Conservation (phyloP, 2,113 vertebrate genomes). For the Eulemur rufifrons region DNA sequence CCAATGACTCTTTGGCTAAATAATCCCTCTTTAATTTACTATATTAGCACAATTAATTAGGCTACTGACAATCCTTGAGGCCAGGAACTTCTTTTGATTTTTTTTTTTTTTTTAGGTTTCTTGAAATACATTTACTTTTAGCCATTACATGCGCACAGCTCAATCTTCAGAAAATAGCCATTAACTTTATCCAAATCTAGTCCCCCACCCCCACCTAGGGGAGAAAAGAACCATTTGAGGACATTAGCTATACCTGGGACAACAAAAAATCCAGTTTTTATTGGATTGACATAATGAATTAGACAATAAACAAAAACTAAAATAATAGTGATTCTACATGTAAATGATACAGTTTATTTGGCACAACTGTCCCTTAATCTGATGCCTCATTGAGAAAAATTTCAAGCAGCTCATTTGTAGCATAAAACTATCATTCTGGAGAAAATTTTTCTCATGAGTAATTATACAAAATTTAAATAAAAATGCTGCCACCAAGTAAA, state of each 20-base stretch:
- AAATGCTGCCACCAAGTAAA: conserved; percentile 42
- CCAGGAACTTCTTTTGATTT: not conserved
- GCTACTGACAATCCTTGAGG: not conserved
- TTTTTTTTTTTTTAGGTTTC: not conserved
- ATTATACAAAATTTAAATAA: conserved; percentile 52
- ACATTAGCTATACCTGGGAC: not conserved
- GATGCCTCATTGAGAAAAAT: conserved; percentile 35
- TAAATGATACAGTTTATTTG: conserved; percentile 12
- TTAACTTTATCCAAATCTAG: not conserved
- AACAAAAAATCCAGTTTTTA: not conserved
- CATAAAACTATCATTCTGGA: conserved; percentile 34
- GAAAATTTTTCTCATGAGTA: conserved; percentile 32
- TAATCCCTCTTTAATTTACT: conserved; percentile 18
- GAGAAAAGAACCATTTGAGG: not conserved
- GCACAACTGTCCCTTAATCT: conserved; percentile 28
- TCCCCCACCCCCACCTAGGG: too few species aligned
- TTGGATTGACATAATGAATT: not conserved
- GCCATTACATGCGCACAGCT: not conserved
- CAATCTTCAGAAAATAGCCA: not conserved
- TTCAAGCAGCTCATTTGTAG: conserved; percentile 39
- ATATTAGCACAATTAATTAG: conserved; percentile 4
- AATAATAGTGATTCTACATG: not conserved
- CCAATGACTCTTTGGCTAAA: not conserved
- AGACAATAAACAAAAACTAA: conserved; percentile 25
- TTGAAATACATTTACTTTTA: conserved; percentile 30